These are phyloP conservation scores for Drosophila robusta DNA, from an alignment of 2,888 invertebrate genomes.

Conservation along the genomic window DNA sequence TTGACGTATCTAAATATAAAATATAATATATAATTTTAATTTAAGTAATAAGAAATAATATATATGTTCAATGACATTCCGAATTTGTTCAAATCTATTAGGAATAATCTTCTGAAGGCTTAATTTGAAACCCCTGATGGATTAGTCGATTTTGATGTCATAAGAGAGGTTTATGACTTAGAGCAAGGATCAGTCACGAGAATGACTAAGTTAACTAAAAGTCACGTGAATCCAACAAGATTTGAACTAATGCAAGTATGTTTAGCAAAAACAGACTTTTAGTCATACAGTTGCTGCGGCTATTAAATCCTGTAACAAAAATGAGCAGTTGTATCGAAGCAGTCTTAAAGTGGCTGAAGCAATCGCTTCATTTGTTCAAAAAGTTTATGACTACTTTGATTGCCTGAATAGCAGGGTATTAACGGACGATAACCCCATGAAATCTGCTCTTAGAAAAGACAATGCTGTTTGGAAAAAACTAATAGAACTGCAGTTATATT, in stretches of 20 bases:
- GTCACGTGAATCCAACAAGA: not conserved
- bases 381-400: not conserved
- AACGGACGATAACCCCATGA: not conserved
- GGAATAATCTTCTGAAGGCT: not conserved
- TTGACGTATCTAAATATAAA: not conserved
- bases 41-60: not conserved
- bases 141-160: not conserved
- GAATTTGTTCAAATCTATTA: not conserved
- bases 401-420: not conserved
- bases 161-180: not conserved
- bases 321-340: not conserved
- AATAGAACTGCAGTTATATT: not conserved
- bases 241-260: not conserved
- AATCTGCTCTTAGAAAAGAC: not conserved
- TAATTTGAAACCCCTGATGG: not conserved
- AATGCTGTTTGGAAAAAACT: not conserved
- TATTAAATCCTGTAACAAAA: not conserved
- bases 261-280: not conserved
- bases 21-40: not conserved
- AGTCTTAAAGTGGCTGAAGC: not conserved
- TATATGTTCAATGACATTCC: not conserved
- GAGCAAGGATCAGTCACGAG: not conserved
- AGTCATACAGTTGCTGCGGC: not conserved
- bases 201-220: not conserved
- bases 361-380: not conserved